Base-by-base conservation (phyloP, 2,797 vertebrate species). In the Phataginus tetradactyla region DNA sequence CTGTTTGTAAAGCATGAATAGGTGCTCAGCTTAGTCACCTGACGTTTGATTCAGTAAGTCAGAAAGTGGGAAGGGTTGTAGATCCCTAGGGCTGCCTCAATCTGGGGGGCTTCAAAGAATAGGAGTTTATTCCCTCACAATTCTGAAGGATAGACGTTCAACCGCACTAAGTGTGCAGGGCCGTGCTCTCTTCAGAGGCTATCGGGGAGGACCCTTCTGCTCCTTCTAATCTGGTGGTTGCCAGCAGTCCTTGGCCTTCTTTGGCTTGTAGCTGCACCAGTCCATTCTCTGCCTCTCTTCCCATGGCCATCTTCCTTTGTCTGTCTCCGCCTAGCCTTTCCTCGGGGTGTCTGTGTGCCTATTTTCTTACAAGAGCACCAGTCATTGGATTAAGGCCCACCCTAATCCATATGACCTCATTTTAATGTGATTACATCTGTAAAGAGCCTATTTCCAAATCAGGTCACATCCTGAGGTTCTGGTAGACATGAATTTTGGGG, bases 1-100 rank as follows among this genome's bases (percentile, higher is more conserved):
- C 34, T 7, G 1, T 12, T 68, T 37, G 3, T 7, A 57, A 21
- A 74, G 63, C 0, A 0, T 21, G 29, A 27, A 1, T 10, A 51
- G 39, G 25, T 3, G 25, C 64, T 64, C 32, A 18, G 23, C 17
- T 68, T 37, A 3, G 1, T 42, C 20, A 51, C 9, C 18, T 21
- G 74, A 66, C 42, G 27, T 59, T 69, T 17, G 77, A 78, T 25
- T 14, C 4, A 1, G 12, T 18, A 49, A 71, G 39, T 34, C 17
- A 2, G 23, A 59, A 78, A 80, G 21, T 25, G 32, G 59, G 57
- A 20, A 39, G 15, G 13, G 3, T 13, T 18, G 25, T 23, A 61
- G 32, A 27, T 55, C n/a, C 12, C 51, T 53, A n/a, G 25, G 25
- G 37, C 51, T 15, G 29, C 59, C 45, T 20, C 64, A 25, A 1